A percentile compares a stretch with the other conserved stretches of the same genome.
Evolutionary conservation across 2,888 invertebrate species (phyloP).

Genomic region (Trachelus stipa): DNA sequence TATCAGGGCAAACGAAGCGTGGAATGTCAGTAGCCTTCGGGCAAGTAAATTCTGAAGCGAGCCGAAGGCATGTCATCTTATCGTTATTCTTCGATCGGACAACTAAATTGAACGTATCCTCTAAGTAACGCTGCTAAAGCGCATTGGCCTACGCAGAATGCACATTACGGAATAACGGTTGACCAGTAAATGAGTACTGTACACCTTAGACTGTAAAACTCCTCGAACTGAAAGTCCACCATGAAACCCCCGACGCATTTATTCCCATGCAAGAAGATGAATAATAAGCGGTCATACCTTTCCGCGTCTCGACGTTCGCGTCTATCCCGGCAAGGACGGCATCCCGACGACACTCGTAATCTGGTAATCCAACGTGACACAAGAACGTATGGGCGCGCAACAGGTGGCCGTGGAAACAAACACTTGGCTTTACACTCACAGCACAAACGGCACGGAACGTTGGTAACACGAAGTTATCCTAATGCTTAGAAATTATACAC

Average conservation of each 20-base stretch:
- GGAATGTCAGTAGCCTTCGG: slow-evolving; percentile 10
- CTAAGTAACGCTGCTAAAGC: not conserved
- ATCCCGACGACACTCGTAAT: slow-evolving; percentile 35
- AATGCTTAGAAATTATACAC: not conserved
- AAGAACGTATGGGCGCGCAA: slow-evolving; percentile 35
- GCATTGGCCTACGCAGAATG: not conserved
- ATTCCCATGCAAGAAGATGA: not conserved
- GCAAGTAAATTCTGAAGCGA: slow-evolving; percentile 1
- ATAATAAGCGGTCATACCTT: slow-evolving; percentile 4
- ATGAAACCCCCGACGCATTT: not conserved
- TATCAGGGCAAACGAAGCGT: not conserved
- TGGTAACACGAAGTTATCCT: slow-evolving; percentile 3
- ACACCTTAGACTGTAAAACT: not conserved
- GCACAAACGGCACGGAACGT: slow-evolving; percentile 14
- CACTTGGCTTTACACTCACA: slow-evolving; percentile 28
- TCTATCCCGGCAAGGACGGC: slow-evolving; percentile 35
- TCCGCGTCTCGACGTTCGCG: slow-evolving; percentile 32
- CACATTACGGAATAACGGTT: not conserved
- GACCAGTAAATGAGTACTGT: not conserved
- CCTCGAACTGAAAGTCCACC: not conserved
- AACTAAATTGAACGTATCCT: not conserved
- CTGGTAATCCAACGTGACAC: slow-evolving; percentile 55
- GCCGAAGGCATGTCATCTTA: not conserved
- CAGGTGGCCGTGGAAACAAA: slow-evolving; percentile 43
- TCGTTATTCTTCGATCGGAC: slow-evolving; percentile 1